Base-by-base conservation (phyloP, 1,140 invertebrate genomes). In the Brachionus sp. region DNA sequence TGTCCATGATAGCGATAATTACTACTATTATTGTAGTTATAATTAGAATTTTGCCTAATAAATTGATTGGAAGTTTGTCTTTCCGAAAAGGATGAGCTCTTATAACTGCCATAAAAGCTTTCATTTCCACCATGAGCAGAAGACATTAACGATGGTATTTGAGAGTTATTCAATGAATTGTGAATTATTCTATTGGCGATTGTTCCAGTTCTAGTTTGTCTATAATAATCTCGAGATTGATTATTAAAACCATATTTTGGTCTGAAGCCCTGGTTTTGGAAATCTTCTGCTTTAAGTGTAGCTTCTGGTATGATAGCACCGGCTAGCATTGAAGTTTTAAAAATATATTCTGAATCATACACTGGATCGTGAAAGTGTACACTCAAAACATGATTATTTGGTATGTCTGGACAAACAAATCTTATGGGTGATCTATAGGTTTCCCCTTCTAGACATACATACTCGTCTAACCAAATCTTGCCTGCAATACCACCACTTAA, bases 401-500 rank as follows among this genome's bases (percentile, higher is more conserved):
- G 13, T n/a, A 82, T 35, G 37, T 82, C 80, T 12, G 57, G 13
- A 25, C 80, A 82, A 2, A 33, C 16, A 23, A 80, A 80, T 23
- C 77, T n/a, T 0, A 80, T 37, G 3, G 77, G 77, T 6, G 77
- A 80, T 23, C 4, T 19, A n/a, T 39, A 57, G 5, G 33, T 66
- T 4, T 82, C 80, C 2, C 57, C 57, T 37, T 82, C 57, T 5
- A 46, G 12, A n/a, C 39, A 46, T 19, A 50, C 80, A 33, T 68
- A 23, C 10, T 82, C 80, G 44, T 82, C 80, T 19, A 19, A 42
- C 80, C 80, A 82, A 1, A 82, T 12, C n/a, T 46, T 44, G 9
- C 80, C 80, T 16, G 80, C 62, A 10, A 82, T 82, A 23, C 80
- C 80, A 35, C 66, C 62, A 53, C 80, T 68, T 16, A 82, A 25